Base-by-base conservation (phyloP, 2,113 vertebrate species). In the Aplodontia rufa region DNA sequence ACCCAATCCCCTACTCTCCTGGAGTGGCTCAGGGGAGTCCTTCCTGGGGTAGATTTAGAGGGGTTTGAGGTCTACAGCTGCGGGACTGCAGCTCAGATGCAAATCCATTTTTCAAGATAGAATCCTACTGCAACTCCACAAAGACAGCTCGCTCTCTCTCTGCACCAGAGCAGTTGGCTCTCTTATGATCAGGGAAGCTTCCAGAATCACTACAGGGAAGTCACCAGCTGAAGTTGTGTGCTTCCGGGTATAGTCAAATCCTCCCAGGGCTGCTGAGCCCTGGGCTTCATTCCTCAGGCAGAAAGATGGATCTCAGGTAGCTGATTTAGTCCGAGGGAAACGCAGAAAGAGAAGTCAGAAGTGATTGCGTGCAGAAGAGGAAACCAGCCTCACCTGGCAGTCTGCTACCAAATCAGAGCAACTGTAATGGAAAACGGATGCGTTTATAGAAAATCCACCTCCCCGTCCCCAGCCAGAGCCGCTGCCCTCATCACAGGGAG, bases 371-470 rank as follows among this genome's bases (percentile, higher is more conserved):
- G 26, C 58, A 51, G 86, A 95, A 84, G 86, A 93, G 93, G 89
- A 95, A 97, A 94, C 72, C 92, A 96, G 95, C 94, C 94, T 81
- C 97, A 97, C 97, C 97, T 98, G 97, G 96, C 95, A 93, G 69
- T 26, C 85, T 12, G 87, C 94, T 97, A 93, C 94, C 94, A 97
- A 88, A 83, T 88, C 96, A 79, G 74, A 94, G 58, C 22, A 58
- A 28, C 94, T 90, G 93, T 96, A 96, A 97, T 96, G 97, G 97
- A 97, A 97, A 97, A 97, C 40, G 90, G 94, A 95, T 95, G 90
- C 87, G 0, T 95, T 91, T 87, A 53, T 53, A 96, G 86, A 95
- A 96, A 97, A 94, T 80, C 96, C 80, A 69, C 89, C 92, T 94
- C 85, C 68, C 22, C 7, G 53, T 71, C 76, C 42, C 53, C 2